Conservation (phyloP, 2,113 vertebrate genomes). For the Ailuropoda melanoleuca region DNA sequence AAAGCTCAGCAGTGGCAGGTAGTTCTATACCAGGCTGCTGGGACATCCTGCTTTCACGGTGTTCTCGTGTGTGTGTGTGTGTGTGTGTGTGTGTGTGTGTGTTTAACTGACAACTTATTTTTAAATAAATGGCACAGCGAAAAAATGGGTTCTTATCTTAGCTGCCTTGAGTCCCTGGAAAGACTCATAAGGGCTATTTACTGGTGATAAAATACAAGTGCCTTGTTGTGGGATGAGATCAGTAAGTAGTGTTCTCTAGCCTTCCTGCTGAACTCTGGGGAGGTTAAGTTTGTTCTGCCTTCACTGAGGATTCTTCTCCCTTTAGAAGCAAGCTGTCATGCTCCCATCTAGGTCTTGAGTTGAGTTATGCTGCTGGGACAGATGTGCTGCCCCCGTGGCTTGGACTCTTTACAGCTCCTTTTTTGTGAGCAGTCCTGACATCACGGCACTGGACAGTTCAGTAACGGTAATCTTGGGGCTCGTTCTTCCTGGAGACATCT, state of each 20-base stretch:
- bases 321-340: neutral
- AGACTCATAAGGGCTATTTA: conserved; percentile 68
- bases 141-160: conserved; percentile 64
- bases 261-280: neutral
- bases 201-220: conserved; percentile 51
- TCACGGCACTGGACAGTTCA: neutral
- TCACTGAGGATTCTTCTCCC: conserved; percentile 41
- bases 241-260: conserved; percentile 62
- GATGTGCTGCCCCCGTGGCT: conserved; percentile 33
- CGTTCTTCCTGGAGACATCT: conserved; percentile 74
- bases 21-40: neutral
- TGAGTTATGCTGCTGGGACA: conserved; percentile 61
- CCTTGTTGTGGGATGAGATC: conserved; percentile 60
- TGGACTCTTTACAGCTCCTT: neutral
- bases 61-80: neutral
- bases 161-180: conserved; percentile 61
- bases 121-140: conserved; percentile 51
- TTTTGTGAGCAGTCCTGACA: conserved; percentile 42
- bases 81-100: neutral
- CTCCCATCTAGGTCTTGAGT: neutral
- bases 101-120: conserved; percentile 33
- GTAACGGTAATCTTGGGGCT: conserved; percentile 50
- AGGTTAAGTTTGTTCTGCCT: conserved; percentile 46
- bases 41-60: neutral
- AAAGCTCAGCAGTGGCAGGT: neutral